Evolutionary conservation across 2,888 invertebrate genomes (phyloP).

Genomic region (Quadroppia sp.): DNA sequence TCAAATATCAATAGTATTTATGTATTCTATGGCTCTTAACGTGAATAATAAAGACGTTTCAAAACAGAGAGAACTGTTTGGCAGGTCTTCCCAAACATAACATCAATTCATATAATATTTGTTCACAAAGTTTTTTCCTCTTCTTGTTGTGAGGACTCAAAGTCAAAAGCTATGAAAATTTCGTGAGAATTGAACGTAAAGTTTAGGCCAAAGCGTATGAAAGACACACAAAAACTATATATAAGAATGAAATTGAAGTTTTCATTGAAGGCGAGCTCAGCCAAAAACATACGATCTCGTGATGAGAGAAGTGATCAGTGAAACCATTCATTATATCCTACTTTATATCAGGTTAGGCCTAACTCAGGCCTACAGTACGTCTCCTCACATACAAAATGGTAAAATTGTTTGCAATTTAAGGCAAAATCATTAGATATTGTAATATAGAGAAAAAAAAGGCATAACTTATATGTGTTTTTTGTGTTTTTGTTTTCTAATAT

Average conservation of each 20-base stretch:
- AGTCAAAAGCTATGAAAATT: neutral
- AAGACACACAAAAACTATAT: neutral
- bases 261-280: neutral
- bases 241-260: neutral
- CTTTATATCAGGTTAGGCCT: too few species aligned
- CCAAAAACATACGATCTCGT: neutral
- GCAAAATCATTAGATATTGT: too few species aligned
- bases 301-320: neutral
- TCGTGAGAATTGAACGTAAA: neutral
- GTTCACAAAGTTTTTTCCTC: neutral
- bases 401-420: too few species aligned
- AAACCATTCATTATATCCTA: neutral
- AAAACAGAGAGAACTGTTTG: neutral
- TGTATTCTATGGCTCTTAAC: neutral
- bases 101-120: neutral
- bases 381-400: too few species aligned
- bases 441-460: too few species aligned
- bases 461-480: too few species aligned
- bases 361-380: too few species aligned
- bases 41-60: neutral
- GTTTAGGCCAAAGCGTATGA: too few species aligned
- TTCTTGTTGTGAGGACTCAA: too few species aligned
- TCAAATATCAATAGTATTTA: neutral
- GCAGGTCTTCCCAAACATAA: neutral
- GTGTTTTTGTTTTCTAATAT: too few species aligned